Conservation (phyloP, 2,113 vertebrate genomes). For the Poecile atricapillus region DNA sequence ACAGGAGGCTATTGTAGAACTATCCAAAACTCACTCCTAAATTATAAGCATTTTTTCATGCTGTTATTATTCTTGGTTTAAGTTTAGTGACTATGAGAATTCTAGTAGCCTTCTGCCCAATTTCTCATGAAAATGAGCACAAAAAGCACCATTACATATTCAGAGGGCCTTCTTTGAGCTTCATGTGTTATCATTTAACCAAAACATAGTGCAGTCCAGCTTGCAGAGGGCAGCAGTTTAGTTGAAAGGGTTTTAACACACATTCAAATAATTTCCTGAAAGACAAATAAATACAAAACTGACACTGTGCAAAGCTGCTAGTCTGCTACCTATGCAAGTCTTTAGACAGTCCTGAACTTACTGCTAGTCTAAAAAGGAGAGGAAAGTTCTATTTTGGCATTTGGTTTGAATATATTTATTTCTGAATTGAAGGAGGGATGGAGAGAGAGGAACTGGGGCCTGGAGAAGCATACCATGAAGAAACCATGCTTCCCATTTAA, state of each 20-base stretch:
- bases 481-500: neutral
- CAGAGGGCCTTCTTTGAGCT: neutral
- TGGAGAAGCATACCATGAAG: neutral
- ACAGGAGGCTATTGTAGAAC: neutral
- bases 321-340: neutral
- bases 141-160: neutral
- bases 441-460: neutral
- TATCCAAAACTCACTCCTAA: neutral
- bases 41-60: neutral
- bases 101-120: neutral
- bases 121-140: neutral
- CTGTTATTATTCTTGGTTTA: neutral
- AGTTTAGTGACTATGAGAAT: neutral
- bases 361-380: neutral
- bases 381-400: neutral
- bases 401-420: neutral
- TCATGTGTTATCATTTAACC: neutral
- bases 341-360: neutral
- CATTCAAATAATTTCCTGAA: neutral
- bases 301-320: neutral
- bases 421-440: neutral
- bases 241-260: neutral
- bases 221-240: neutral
- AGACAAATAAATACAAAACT: neutral
- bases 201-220: neutral